Evolutionary conservation across 1,140 invertebrate species (phyloP).

Genomic region (Cotesia typhae): DNA sequence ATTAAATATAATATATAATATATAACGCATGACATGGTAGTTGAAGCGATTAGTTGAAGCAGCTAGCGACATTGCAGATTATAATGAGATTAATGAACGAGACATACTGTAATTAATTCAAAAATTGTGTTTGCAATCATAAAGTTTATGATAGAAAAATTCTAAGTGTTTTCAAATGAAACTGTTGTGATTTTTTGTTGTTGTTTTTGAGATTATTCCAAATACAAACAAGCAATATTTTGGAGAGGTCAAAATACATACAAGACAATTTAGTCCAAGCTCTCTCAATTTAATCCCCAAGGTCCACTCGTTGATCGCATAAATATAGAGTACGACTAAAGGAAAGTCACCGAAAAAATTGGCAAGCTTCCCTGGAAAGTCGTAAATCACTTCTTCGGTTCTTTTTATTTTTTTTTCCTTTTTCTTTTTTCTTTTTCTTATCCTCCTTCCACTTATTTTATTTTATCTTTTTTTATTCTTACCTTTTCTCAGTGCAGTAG

Average conservation of each 20-base stretch:
- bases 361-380: slow-evolving; percentile 33
- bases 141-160: too few relatives aligned
- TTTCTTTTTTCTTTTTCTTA: slow-evolving; percentile 15
- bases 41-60: too few relatives aligned
- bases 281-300: slow-evolving; percentile 24
- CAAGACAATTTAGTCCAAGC: slow-evolving; percentile 5
- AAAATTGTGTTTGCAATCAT: too few relatives aligned
- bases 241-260: not conserved
- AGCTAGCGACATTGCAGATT: too few relatives aligned
- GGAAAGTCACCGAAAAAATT: slow-evolving; percentile 33
- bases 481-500: slow-evolving; percentile 23
- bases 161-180: not conserved
- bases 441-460: slow-evolving; percentile 10
- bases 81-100: too few relatives aligned
- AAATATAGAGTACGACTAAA: slow-evolving; percentile 36
- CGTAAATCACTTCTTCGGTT: slow-evolving; percentile 36
- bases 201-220: not conserved
- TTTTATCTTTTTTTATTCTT: not conserved
- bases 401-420: slow-evolving; percentile 19
- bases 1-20: too few relatives aligned
- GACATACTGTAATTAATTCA: too few relatives aligned
- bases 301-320: slow-evolving; percentile 31
- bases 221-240: not conserved
- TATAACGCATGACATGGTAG: too few relatives aligned
- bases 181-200: not conserved